Evolutionary conservation across 2,888 invertebrate species (phyloP), one percentile per base, ranked within the genome.

Genomic region (Lepidonotus clava): DNA sequence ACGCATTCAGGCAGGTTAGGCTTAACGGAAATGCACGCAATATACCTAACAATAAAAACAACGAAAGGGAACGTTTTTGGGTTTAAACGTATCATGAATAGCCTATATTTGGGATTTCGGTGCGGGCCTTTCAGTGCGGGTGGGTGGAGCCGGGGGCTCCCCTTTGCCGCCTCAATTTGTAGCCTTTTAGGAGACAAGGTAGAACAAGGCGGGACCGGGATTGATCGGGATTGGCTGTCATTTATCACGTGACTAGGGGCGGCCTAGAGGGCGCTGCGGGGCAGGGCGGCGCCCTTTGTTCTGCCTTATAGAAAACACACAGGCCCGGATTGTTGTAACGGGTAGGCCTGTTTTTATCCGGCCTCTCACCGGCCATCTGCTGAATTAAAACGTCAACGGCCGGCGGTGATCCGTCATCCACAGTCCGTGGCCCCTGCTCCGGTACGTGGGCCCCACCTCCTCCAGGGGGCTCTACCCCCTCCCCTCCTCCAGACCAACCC

Each of bases 291-390:
- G 41, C 28, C 46, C 80, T 80, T 80, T 80, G 80, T 80, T 80
- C 80, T 51, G 46, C 51, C 46, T 80, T 80, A 80, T 80, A 80
- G 41, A 80, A 80, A 80, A 51, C 80, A 46, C 80, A 80, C 80
- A 80, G 51, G 14, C 46, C 21, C 40, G 32, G 28, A 5, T 6
- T 34, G 46, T 24, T 80, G 46, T 51, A 80, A 41, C 80, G 71
- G 71, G 38, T 38, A 36, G 71, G 38, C 71, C 1, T 34, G 80
- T 51, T 80, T 80, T 46, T 41, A 32, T 41, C n/a, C 18, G 28
- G 32, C 28, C 51, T 28, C 38, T n/a, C 41, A 41, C 80, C 21
- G 80, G 41, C 46, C 41, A 80, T 24, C 80, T 24, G 46, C 80
- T 46, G 46, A 80, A 80, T 80, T 80, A 80, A 80, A 80, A 80